Evolutionary conservation across 2,113 vertebrate genomes (phyloP).

Genomic region (Thalassarche chlororhynchos): DNA sequence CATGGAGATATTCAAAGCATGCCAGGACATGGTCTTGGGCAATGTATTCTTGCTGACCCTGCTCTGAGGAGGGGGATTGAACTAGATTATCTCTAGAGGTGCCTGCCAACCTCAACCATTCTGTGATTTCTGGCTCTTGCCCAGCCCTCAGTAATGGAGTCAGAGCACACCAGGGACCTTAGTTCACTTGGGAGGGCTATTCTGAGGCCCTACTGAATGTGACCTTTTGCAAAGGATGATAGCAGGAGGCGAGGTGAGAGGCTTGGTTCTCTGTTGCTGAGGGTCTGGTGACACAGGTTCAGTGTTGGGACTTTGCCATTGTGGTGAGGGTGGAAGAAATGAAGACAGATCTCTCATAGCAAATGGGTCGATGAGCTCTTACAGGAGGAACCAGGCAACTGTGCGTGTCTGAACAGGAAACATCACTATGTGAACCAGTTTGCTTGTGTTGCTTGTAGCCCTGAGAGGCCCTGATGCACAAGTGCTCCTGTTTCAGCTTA

Average conservation of each 20-base stretch:
- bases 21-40: not conserved
- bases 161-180: not conserved
- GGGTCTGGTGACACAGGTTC: not conserved
- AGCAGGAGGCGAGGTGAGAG: not conserved
- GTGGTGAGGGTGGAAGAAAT: not conserved
- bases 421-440: not conserved
- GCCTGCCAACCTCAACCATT: not conserved
- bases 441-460: not conserved
- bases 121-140: not conserved
- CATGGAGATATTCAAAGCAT: not conserved
- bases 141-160: not conserved
- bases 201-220: not conserved
- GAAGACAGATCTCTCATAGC: not conserved
- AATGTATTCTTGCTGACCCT: not conserved
- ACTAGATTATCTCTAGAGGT: not conserved
- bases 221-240: not conserved
- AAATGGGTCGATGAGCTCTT: not conserved
- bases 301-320: not conserved
- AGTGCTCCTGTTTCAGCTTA: not conserved
- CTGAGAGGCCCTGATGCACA: not conserved
- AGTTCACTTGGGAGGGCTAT: not conserved
- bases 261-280: not conserved
- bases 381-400: not conserved
- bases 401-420: not conserved
- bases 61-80: not conserved